Conservation (phyloP, 1,140 invertebrate genomes). For the Bombus pyrosoma region DNA sequence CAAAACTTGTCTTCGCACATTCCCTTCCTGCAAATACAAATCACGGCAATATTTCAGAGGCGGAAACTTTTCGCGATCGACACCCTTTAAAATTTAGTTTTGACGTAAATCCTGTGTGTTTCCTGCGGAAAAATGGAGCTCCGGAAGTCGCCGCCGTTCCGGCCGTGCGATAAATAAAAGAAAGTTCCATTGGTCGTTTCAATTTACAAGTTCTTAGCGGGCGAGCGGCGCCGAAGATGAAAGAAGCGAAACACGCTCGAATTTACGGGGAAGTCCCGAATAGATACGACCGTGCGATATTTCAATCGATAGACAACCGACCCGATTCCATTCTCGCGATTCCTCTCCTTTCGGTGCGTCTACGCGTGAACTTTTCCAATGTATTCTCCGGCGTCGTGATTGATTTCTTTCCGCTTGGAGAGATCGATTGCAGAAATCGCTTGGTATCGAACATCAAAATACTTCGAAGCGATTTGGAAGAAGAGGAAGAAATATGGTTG, state of each 20-base stretch:
- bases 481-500: too few relatives aligned
- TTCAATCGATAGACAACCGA: slow-evolving; percentile 19
- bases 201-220: slow-evolving; percentile 22
- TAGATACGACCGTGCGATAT: neutral
- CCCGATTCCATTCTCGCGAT: neutral
- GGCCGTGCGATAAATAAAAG: slow-evolving; percentile 9
- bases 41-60: too few relatives aligned
- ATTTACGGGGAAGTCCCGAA: neutral
- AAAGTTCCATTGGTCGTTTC: neutral
- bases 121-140: too few relatives aligned
- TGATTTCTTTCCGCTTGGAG: neutral
- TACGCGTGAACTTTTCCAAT: neutral
- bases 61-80: too few relatives aligned
- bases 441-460: too few relatives aligned
- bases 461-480: too few relatives aligned
- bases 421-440: neutral
- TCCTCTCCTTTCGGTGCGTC: neutral
- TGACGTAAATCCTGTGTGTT: too few relatives aligned
- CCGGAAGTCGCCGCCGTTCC: neutral
- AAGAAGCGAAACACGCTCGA: neutral
- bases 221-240: neutral
- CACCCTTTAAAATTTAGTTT: too few relatives aligned
- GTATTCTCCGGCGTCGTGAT: neutral
- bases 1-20: too few relatives aligned
- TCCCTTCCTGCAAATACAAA: too few relatives aligned